These are phyloP conservation scores for Brachionus koreanus DNA, from an alignment of 1,140 invertebrate genomes.

Conservation along the genomic window DNA sequence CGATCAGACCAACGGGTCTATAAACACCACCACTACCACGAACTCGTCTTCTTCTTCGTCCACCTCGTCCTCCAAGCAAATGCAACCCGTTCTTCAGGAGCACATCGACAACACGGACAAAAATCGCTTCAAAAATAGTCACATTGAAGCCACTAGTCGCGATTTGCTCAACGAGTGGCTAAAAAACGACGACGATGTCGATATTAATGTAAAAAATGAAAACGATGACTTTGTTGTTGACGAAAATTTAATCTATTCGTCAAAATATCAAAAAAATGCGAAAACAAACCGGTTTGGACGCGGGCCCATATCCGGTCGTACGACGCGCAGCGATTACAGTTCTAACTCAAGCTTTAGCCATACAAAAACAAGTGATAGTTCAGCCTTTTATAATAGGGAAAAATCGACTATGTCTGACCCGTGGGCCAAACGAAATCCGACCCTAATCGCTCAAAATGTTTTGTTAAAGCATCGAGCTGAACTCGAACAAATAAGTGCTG, in stretches of 20 bases:
- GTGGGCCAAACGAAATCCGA: slow-evolving; percentile 40
- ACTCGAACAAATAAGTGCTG: slow-evolving; percentile 25
- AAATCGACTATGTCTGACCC: not conserved
- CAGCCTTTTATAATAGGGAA: not conserved
- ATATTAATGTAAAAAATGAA: slow-evolving; percentile 28
- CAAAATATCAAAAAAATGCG: not conserved
- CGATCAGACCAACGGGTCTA: slow-evolving; percentile 23
- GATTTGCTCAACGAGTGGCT: slow-evolving; percentile 30
- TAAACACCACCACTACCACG: slow-evolving; percentile 1
- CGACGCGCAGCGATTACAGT: slow-evolving; percentile 15
- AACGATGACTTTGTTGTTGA: not conserved
- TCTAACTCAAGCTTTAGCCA: not conserved
- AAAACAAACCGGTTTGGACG: not conserved
- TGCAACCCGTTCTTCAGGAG: not conserved
- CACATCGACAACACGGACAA: slow-evolving; percentile 10
- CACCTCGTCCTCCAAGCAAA: not conserved
- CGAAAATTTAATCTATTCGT: slow-evolving; percentile 1
- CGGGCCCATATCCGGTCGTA: not conserved
- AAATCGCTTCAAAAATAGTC: slow-evolving; percentile 23
- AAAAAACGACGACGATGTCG: slow-evolving; percentile 11
- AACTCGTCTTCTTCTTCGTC: slow-evolving; percentile 37
- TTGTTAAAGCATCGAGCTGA: slow-evolving; percentile 24
- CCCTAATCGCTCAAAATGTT: slow-evolving; percentile 39
- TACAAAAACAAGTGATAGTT: not conserved
- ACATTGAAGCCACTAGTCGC: slow-evolving; percentile 33